Evolutionary conservation across 2,113 vertebrate species (phyloP), one percentile per base, ranked within the genome.

Genomic region (Pardalotus punctatus): DNA sequence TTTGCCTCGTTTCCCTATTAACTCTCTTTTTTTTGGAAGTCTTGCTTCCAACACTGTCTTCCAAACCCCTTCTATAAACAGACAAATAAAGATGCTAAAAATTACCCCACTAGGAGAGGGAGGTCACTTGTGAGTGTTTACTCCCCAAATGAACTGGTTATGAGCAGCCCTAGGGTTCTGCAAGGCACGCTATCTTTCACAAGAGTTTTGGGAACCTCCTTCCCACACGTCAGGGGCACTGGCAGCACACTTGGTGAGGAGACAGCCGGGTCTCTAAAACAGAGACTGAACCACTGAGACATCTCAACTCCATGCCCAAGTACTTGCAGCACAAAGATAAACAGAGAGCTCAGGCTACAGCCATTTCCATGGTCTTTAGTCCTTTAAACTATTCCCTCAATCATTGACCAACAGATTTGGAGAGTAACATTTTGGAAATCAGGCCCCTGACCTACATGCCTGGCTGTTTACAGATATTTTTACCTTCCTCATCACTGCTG

Each of bases 401-500:
- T 48, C 42, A 0, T 3, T 65, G 84, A 84, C 53, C 89, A 94
- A 76, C 14, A 78, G 83, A 61, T 51, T 61, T 18, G 31, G 47
- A 56, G 1, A 79, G 36, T 0, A 31, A 40, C 2, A 28, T 15
- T 60, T 76, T 38, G 2, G 11, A 74, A 89, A 62, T 33, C 74
- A 72, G 76, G 22, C 40, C 64, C 66, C 64, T 74, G 57, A 40
- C 43, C 71, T 17, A 28, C 51, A 20, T 20, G 86, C 4, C 62
- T n/a, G 71, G 36, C 35, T 81, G 50, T 43, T 38, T 24, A 24
- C 14, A 14, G 6, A 12, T 51, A 47, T 38, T 31, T 71, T 95
- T 87, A 99, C 99, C 98, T 66, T 99, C 99, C 70, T 99, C 99
- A 11, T 99, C 99, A 17, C 99, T 99, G 98, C 99, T 99, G 94